A percentile compares a stretch with the other conserved stretches of the same genome.
These are phyloP conservation scores for Epizoanthus stellaris DNA, from an alignment of 92 coral and sea anemone species.

Conservation along the genomic window DNA sequence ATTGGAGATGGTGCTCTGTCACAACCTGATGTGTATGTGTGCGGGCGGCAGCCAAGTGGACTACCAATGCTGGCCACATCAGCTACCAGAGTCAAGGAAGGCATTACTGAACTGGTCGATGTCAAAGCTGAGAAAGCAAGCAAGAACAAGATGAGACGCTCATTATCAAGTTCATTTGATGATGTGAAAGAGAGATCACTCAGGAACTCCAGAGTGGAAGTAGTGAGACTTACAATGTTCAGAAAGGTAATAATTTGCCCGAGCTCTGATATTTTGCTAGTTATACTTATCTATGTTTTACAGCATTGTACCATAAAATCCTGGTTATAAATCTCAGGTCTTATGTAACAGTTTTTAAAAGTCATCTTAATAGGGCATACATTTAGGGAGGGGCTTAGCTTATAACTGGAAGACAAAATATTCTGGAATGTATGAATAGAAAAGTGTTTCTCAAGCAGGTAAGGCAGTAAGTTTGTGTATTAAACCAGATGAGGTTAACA, in stretches of 20 bases:
- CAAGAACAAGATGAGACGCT: conserved; percentile 33
- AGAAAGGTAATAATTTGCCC: conserved; percentile 56
- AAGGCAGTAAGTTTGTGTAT: too few relatives aligned
- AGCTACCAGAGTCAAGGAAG: conserved; percentile 72
- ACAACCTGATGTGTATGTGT: conserved; percentile 93
- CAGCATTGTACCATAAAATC: neutral
- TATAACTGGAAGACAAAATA: too few relatives aligned
- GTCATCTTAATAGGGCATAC: too few relatives aligned
- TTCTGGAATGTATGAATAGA: too few relatives aligned
- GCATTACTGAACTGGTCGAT: conserved; percentile 48
- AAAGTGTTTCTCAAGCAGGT: too few relatives aligned
- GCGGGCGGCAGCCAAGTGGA: conserved; percentile 98
- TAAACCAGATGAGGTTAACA: too few relatives aligned
- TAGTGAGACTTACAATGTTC: conserved; percentile 88
- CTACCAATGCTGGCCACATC: conserved; percentile 86
- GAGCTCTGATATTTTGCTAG: too few relatives aligned
- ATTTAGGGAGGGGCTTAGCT: too few relatives aligned
- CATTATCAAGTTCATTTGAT: conserved; percentile 81
- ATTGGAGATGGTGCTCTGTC: conserved; percentile 89
- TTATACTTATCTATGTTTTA: too few relatives aligned
- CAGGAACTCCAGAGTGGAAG: conserved; percentile 74
- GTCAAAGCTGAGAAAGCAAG: conserved; percentile 51
- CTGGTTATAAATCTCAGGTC: too few relatives aligned
- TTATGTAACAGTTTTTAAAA: too few relatives aligned
- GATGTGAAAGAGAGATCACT: conserved; percentile 88